A percentile compares a stretch with the other conserved stretches of the same genome.
Evolutionary conservation across 2,888 invertebrate genomes (phyloP).

Genomic region (Liposcelis brunnea): DNA sequence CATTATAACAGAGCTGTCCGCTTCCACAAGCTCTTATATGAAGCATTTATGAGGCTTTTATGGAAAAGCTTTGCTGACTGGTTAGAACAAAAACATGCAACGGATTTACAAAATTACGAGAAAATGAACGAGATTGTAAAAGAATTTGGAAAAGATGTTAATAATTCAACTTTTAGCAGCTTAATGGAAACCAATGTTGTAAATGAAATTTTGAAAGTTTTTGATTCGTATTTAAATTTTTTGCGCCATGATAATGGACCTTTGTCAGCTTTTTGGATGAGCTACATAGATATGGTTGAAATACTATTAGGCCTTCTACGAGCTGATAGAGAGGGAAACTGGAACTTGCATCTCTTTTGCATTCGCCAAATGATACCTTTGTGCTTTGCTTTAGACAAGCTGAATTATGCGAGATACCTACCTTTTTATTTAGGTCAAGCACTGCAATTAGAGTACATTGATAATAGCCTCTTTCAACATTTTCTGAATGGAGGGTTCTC

Average conservation of each 20-base stretch:
- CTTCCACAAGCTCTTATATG: not conserved
- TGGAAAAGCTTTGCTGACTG: not conserved
- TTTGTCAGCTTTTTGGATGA: too few species aligned
- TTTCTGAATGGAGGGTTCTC: not conserved
- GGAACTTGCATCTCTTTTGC: too few species aligned
- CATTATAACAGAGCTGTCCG: not conserved
- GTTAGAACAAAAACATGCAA: not conserved
- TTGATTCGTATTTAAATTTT: too few species aligned
- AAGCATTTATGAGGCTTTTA: not conserved
- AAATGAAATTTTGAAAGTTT: too few species aligned
- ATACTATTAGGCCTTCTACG: too few species aligned
- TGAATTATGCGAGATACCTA: not conserved
- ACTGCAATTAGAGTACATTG: not conserved
- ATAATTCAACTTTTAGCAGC: too few species aligned
- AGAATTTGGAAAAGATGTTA: too few species aligned
- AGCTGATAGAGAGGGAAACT: too few species aligned
- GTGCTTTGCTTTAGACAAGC: not conserved
- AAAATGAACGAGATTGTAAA: too few species aligned
- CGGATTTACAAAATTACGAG: not conserved
- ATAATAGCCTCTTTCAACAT: not conserved
- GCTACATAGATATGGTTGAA: too few species aligned
- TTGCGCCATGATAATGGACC: too few species aligned
- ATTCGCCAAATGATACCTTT: not conserved
- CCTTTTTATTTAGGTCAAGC: not conserved
- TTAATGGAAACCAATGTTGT: too few species aligned